Base-by-base conservation (phyloP, 92 coral and sea anemone species). In the Epizoanthus scotinus region DNA sequence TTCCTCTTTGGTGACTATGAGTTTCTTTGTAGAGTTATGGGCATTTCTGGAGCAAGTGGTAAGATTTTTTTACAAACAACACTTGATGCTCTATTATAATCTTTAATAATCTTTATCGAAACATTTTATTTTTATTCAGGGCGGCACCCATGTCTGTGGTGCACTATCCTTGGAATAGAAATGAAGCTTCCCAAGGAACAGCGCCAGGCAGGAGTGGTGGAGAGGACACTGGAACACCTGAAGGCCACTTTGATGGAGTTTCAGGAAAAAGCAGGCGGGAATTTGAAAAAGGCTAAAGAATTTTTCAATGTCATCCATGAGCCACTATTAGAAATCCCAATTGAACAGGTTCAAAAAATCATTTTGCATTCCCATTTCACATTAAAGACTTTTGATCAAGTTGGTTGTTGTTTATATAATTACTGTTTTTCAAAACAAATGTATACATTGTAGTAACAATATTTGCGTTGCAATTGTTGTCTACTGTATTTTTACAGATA, bases 11-110 rank as follows among this genome's bases (percentile, higher is more conserved):
- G 66, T 5, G 77, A 70, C 28, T 70, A 70, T 29, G 77, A 70
- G 6, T 55, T 50, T 7, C 36, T 73, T 3, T 50, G 64, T 24
- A 54, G 22, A 52, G 25, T 73, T 53, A 44, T 71, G 78, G 78
- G 78, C 58, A 71, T 71, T 24, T n/a, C 57, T 70, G 77, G 78
- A 47, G 78, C 78, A 34, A 42, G 78, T 71, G 60, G 78, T 71
- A 60, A 15, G 65, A 21, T 6, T 42, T 42, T 10, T 42, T 22
- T 60, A 15, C 28, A 60, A 60, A 60, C 3, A 60, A 21, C 65
- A 5, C 31, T 1, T 60, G 31, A 14, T 6, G 13, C 20, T 60
- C 24, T 60, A 6, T 22, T 60, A 60, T 60, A 14, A 60, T 60
- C 24, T 60, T n/a, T n/a, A n/a, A n/a, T n/a, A n/a, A n/a, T n/a